A percentile compares a stretch with the other conserved stretches of the same genome.
These are phyloP conservation scores for Ramazzottius varieornatus DNA, from an alignment of 2,888 invertebrate species.

Conservation along the genomic window DNA sequence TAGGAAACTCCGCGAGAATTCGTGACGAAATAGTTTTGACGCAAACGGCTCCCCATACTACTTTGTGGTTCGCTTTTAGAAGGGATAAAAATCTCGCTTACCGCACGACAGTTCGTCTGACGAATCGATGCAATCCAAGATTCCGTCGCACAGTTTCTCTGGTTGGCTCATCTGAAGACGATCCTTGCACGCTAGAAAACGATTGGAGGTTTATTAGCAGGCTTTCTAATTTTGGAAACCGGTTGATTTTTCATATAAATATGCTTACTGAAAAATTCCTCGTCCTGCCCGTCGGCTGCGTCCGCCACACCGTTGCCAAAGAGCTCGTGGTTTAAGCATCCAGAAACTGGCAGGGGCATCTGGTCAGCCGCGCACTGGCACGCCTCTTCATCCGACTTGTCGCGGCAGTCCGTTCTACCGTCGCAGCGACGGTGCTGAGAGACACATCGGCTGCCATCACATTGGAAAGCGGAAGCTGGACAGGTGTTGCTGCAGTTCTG, in stretches of 20 bases:
- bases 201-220: no score
- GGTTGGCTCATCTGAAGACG: not conserved
- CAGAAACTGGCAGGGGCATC: not conserved
- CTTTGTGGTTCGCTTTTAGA: no score
- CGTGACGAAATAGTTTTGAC: no score
- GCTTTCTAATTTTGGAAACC: no score
- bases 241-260: no score
- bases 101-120: slow-evolving; percentile 1
- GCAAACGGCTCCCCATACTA: no score
- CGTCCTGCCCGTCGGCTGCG: not conserved
- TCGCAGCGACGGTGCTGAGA: not conserved
- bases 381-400: not conserved
- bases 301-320: not conserved
- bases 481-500: not conserved
- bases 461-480: not conserved
- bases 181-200: not conserved
- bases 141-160: not conserved
- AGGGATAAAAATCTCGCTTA: no score
- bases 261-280: not conserved
- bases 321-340: not conserved
- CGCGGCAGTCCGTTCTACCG: not conserved
- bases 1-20: no score
- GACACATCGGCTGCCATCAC: not conserved
- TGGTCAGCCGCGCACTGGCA: not conserved
- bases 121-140: not conserved